A percentile compares a stretch with the other conserved stretches of the same genome.
Evolutionary conservation across 2,888 invertebrate species (phyloP).

Genomic region (Acleris emargana): DNA sequence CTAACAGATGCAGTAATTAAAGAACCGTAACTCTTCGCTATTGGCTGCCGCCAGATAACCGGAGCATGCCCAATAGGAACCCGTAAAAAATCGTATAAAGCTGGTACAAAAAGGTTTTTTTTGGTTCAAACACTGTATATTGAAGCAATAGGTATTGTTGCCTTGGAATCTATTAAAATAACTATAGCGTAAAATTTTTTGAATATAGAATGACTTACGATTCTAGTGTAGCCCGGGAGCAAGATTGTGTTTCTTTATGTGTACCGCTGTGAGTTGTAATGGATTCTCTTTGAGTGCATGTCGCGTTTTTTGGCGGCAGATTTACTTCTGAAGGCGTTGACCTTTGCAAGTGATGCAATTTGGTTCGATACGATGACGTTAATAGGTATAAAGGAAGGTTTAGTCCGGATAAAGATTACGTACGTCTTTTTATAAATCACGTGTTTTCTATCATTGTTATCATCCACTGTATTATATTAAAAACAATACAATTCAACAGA

Average conservation of each 20-base stretch:
- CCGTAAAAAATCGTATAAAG: slow-evolving; percentile 63
- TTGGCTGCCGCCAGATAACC: slow-evolving; percentile 58
- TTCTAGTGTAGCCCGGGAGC: slow-evolving; percentile 52
- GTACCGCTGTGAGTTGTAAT: slow-evolving; percentile 48
- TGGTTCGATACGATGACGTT: neutral
- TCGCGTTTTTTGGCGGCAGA: slow-evolving; percentile 31
- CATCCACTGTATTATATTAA: too few species aligned
- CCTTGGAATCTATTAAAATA: slow-evolving; percentile 64
- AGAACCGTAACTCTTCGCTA: slow-evolving; percentile 53
- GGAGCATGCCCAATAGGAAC: slow-evolving; percentile 57
- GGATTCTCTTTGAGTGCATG: slow-evolving; percentile 44
- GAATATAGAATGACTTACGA: slow-evolving; percentile 57
- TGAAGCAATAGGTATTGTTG: slow-evolving; percentile 64
- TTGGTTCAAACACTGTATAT: slow-evolving; percentile 51
- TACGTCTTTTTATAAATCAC: too few species aligned
- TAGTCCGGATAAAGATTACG: too few species aligned
- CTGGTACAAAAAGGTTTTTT: slow-evolving; percentile 61
- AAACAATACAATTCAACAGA: too few species aligned
- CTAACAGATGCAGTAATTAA: slow-evolving; percentile 64
- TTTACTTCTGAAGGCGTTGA: slow-evolving; percentile 17
- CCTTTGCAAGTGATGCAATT: slow-evolving; percentile 25
- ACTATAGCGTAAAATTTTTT: slow-evolving; percentile 52
- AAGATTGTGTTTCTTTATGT: slow-evolving; percentile 46
- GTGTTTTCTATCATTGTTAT: too few species aligned
- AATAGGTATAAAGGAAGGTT: too few species aligned